Conservation (phyloP, 1,140 invertebrate genomes). For the Euura lappo region DNA sequence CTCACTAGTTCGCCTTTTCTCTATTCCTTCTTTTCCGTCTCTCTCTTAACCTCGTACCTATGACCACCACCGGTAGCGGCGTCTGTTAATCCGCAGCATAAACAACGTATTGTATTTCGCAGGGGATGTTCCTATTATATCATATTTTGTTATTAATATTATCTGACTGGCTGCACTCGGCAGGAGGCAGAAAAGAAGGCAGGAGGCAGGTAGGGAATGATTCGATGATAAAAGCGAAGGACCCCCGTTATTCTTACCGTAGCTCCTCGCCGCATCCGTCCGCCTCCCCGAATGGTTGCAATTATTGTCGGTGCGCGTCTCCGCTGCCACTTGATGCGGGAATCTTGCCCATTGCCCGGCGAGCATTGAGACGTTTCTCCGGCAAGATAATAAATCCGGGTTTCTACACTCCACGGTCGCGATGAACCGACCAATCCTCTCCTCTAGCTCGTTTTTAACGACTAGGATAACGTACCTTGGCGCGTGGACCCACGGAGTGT, state of each 20-base stretch:
- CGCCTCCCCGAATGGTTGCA: background rate
- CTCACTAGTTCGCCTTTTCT: conserved; percentile 17
- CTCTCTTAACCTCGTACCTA: conserved; percentile 13
- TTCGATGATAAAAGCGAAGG: background rate
- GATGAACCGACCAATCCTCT: background rate
- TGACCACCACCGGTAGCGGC: background rate
- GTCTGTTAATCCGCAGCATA: conserved; percentile 54
- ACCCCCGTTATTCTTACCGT: background rate
- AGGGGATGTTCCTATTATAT: conserved; percentile 58
- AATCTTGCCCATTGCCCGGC: background rate
- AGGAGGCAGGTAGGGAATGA: background rate
- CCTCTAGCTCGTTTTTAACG: background rate
- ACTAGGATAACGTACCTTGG: background rate
- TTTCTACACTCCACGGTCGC: background rate
- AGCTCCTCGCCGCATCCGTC: no score
- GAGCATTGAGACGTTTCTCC: conserved; percentile 5
- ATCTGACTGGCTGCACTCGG: conserved; percentile 55
- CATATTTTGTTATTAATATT: conserved; percentile 64
- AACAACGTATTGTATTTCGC: conserved; percentile 60
- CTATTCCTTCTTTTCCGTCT: conserved; percentile 10
- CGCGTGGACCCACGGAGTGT: background rate
- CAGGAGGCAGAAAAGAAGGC: conserved; percentile 35
- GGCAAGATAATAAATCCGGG: background rate
- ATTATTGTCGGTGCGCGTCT: background rate
- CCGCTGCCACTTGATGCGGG: background rate